phyloP scores from a whole-genome alignment of 2,888 invertebrate genomes.

The Hartigia nigra region DNA sequence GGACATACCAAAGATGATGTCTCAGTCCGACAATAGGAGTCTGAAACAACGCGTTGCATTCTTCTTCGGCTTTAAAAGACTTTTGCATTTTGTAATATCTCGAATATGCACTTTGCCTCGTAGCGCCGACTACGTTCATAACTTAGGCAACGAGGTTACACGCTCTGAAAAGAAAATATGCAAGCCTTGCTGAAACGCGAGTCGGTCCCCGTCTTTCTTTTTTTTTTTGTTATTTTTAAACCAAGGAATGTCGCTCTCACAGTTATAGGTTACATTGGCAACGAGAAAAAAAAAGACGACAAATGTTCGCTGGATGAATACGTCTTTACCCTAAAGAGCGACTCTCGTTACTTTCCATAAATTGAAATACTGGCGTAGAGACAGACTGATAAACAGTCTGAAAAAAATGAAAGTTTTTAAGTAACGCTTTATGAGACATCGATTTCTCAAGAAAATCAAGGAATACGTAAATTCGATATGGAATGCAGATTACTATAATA shows the following conservation, averaged over 20 bases:
- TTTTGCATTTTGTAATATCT: not conserved
- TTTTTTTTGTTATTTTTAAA: not conserved
- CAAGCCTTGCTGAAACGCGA: conserved; percentile 4
- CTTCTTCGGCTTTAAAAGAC: not conserved
- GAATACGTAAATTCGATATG: not conserved
- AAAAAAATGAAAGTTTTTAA: not conserved
- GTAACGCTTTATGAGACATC: not conserved
- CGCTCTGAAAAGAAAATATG: conserved; percentile 3
- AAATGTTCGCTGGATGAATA: not conserved
- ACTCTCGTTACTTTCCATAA: not conserved
- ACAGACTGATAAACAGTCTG: not conserved
- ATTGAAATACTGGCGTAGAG: not conserved
- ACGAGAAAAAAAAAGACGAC: not conserved
- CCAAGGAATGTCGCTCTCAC: not conserved
- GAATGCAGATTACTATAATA: not conserved
- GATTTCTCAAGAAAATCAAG: not conserved
- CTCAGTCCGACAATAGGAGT: not conserved
- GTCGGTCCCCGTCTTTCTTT: not conserved
- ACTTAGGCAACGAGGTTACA: conserved; percentile 3
- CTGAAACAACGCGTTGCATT: not conserved
- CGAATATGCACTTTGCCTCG: not conserved
- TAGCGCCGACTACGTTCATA: not conserved
- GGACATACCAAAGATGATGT: not conserved
- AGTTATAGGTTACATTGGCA: not conserved
- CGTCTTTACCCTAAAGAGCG: not conserved